Conservation (phyloP, 1,140 invertebrate species). For the Phthorimaea operculella region DNA sequence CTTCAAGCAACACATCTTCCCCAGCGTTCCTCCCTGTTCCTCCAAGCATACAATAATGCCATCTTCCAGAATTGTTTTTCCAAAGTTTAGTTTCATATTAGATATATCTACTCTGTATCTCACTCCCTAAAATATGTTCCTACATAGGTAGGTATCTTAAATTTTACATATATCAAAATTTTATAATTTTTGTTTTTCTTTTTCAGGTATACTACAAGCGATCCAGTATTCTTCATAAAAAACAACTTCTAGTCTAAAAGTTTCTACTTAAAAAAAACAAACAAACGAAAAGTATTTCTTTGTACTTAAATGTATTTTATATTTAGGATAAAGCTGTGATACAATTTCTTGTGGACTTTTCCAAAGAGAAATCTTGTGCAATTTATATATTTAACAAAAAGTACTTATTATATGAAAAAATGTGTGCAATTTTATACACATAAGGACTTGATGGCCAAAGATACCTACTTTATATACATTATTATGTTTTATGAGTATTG, state of each 20-base stretch:
- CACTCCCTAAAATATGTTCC: no score
- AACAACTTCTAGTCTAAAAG: conserved; percentile 50
- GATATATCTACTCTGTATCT: no score
- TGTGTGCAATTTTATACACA: not conserved
- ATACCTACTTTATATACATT: conserved; percentile 13
- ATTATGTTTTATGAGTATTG: not conserved
- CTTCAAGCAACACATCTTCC: no score
- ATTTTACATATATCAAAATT: no score
- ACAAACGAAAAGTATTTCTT: conserved; percentile 23
- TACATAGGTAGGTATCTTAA: no score
- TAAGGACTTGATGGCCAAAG: conserved; percentile 36
- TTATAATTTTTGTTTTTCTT: conserved; percentile 28
- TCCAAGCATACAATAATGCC: no score
- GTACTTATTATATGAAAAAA: conserved; percentile 11
- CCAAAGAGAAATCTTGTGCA: conserved; percentile 17
- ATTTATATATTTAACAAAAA: conserved; percentile 22
- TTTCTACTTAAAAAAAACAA: conserved; percentile 42
- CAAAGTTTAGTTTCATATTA: no score
- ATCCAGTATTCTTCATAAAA: conserved; percentile 41
- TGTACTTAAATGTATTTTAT: conserved; percentile 30
- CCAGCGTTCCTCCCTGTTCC: conserved; percentile 29
- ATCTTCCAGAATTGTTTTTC: no score
- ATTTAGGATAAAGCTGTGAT: conserved; percentile 37
- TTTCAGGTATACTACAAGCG: conserved; percentile 40
- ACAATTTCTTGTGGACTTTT: conserved; percentile 32